These are phyloP conservation scores for Paguma larvata DNA, from an alignment of 2,797 vertebrate genomes.

Conservation along the genomic window DNA sequence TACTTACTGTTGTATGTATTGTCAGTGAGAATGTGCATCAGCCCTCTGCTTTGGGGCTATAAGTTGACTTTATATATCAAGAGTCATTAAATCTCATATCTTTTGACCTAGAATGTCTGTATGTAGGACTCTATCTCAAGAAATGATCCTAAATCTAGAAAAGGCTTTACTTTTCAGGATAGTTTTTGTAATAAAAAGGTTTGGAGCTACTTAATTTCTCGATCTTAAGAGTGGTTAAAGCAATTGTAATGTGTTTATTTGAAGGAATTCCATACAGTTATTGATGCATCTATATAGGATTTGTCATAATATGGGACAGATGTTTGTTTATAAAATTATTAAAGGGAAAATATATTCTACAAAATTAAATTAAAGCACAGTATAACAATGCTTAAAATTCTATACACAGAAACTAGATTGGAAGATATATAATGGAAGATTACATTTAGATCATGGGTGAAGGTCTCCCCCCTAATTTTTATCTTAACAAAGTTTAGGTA, in stretches of 20 bases:
- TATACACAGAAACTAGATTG: neutral
- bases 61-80: neutral
- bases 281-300: neutral
- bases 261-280: neutral
- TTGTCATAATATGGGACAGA: neutral
- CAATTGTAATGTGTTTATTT: neutral
- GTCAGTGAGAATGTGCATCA: neutral
- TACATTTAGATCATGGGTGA: neutral
- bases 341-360: neutral
- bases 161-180: neutral
- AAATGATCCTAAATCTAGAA: neutral
- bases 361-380: neutral
- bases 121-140: neutral
- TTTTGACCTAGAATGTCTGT: neutral
- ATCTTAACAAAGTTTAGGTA: slow-evolving; percentile 27
- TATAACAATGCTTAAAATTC: neutral
- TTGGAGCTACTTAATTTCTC: neutral
- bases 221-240: slow-evolving; percentile 4
- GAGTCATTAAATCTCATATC: neutral
- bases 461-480: neutral
- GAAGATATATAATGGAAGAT: neutral
- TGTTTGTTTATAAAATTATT: neutral
- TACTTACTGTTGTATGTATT: neutral
- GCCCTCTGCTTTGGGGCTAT: neutral
- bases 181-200: slow-evolving; percentile 2